Percentiles rank a stretch among this genome's conserved stretches.
Conservation (phyloP, 2,888 invertebrate genomes). For the Drosophila histrio region DNA sequence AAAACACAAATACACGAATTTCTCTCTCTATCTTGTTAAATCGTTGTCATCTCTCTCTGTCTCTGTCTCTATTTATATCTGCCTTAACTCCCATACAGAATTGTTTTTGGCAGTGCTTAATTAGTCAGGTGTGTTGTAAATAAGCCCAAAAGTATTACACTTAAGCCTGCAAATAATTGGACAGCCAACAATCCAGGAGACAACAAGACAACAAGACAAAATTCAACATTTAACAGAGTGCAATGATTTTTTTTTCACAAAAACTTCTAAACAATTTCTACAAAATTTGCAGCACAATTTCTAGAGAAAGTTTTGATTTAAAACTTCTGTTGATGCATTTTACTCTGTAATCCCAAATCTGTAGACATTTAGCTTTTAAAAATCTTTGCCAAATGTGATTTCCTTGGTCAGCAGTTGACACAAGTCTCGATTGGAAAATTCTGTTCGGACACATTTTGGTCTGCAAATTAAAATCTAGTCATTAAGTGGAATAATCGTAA, state of each 20-base stretch:
- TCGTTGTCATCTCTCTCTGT: neutral
- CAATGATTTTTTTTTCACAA: neutral
- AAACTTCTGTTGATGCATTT: neutral
- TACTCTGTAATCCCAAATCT: neutral
- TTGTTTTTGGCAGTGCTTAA: slow-evolving; percentile 24
- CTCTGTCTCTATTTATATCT: too few relatives aligned
- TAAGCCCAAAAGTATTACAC: slow-evolving; percentile 16
- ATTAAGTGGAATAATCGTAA: too few relatives aligned
- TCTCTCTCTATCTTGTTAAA: neutral
- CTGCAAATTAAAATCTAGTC: too few relatives aligned
- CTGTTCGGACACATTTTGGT: too few relatives aligned
- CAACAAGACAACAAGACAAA: too few relatives aligned
- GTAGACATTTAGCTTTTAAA: neutral
- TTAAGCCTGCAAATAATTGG: slow-evolving; percentile 27
- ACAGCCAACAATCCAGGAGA: neutral
- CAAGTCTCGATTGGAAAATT: neutral
- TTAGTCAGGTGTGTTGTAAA: slow-evolving; percentile 33
- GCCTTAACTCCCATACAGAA: neutral
- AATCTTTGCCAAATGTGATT: neutral
- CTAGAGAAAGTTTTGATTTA: neutral
- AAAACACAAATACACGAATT: too few relatives aligned
- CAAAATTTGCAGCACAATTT: neutral
- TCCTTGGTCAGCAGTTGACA: neutral
- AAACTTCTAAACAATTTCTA: neutral
- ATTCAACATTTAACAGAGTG: neutral